These are phyloP conservation scores for Drosophila pruinosa DNA, from an alignment of 1,140 invertebrate species.

Conservation along the genomic window DNA sequence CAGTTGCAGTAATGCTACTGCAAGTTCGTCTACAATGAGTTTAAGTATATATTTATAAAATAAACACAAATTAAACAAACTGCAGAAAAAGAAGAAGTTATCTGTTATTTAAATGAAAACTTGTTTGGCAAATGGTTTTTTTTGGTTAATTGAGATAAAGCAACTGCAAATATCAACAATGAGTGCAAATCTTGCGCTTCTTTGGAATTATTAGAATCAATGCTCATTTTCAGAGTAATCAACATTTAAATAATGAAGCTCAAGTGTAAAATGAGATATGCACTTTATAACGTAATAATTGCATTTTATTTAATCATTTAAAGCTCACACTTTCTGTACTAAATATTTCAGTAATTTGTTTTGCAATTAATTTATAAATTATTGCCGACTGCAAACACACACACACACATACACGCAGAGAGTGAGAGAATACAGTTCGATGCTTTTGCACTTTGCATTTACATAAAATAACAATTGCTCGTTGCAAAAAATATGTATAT, in stretches of 20 bases:
- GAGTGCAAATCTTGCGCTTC: constrained; percentile 22
- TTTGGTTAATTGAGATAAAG: constrained; percentile 55
- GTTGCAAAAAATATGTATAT: constrained; percentile 37
- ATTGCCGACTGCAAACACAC: constrained; percentile 36
- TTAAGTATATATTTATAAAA: constrained; percentile 1
- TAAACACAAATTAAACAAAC: constrained; percentile 49
- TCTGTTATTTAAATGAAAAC: constrained; percentile 63
- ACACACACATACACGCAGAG: constrained; percentile 26
- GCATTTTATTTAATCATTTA: constrained; percentile 25
- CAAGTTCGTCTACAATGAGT: constrained; percentile 19
- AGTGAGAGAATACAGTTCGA: constrained; percentile 37
- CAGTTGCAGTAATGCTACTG: constrained; percentile 3
- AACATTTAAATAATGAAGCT: not conserved
- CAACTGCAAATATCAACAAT: constrained; percentile 9
- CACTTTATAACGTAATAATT: constrained; percentile 37
- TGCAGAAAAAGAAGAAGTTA: constrained; percentile 32
- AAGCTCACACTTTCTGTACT: constrained; percentile 45
- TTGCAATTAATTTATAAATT: constrained; percentile 56
- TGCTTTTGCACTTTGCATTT: constrained; percentile 61
- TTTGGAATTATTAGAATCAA: constrained; percentile 1
- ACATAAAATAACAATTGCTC: constrained; percentile 56
- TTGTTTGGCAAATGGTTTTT: constrained; percentile 20
- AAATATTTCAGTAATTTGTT: constrained; percentile 55
- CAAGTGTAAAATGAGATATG: constrained; percentile 8
- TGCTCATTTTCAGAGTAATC: not conserved